Evolutionary conservation across 2,888 invertebrate genomes (phyloP), one percentile per base, ranked within the genome.

Genomic region (Eupeodes luniger): DNA sequence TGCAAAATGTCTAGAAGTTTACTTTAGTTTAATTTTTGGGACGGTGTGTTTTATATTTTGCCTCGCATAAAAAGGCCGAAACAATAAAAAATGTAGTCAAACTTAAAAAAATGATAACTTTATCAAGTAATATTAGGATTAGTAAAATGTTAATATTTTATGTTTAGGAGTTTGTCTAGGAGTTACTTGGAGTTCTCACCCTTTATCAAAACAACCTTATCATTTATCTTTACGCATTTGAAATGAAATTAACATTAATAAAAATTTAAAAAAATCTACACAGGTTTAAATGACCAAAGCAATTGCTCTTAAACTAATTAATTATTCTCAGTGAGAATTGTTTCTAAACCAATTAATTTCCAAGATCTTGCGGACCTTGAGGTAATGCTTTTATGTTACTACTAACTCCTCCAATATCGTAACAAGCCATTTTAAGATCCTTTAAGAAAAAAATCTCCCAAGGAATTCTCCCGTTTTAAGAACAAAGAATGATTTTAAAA

Each of bases 1-100:
- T 36, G 36, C 5, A 1, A 59, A n/a, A 59, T 14, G n/a, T 36
- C 36, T n/a, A 36, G n/a, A 36, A 1, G 9, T 61, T 34, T 59
- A 2, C 5, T 36, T 36, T 36, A 59, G 14, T 61, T 9, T 44
- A 40, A n/a, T n/a, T 16, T 62, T 62, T 40, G 62, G 62, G 62
- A 62, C 62, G 62, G 62, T 62, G 36, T 40, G 10, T 16, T 16
- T 61, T 16, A 36, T 14, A 59, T 34, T 57, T 57, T 57, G 16
- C 10, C n/a, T 16, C 6, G 16, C 10, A 19, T 10, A 53, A 11
- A 16, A 9, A 19, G 7, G 19, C 19, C 19, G 11, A 19, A 55
- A 4, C 19, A 27, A 11, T 4, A 2, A 55, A 10, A 19, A 57
- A 5, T 57, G 11, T 27, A 57, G 27, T 27, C 12, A 12, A 14